Percentiles rank a stretch among this genome's conserved stretches.
Conservation (phyloP, 1,140 invertebrate genomes). For the Pseudomyrmex pallidus region DNA sequence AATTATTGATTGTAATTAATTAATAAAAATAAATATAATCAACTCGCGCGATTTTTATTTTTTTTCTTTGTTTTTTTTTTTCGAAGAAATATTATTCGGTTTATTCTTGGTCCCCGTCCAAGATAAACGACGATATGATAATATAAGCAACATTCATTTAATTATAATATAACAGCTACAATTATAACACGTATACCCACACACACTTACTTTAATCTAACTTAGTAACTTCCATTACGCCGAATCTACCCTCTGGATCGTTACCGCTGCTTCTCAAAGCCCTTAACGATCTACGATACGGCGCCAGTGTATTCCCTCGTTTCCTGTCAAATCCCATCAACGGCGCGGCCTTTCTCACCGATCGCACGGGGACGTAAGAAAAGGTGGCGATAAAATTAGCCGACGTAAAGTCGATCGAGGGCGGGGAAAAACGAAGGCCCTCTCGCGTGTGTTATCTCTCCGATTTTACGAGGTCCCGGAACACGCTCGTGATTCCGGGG, state of each 20-base stretch:
- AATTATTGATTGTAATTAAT: constrained; percentile 7
- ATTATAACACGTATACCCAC: not conserved
- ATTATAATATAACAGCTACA: no score
- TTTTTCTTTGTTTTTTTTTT: no score
- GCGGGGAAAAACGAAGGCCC: not conserved
- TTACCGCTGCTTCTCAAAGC: not conserved
- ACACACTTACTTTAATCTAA: not conserved
- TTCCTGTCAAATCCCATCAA: constrained; percentile 49
- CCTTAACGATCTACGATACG: constrained; percentile 18
- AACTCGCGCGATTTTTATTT: no score
- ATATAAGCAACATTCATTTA: no score
- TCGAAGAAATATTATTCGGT: no score
- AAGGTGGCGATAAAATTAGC: constrained; percentile 53
- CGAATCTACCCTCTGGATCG: not conserved
- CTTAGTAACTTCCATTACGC: constrained; percentile 26
- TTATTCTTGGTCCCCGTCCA: no score
- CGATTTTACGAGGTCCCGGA: constrained; percentile 60
- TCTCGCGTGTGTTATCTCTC: constrained; percentile 52
- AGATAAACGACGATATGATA: no score
- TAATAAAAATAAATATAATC: not conserved
- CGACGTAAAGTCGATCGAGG: constrained; percentile 45
- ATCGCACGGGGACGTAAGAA: constrained; percentile 10
- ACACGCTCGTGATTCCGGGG: constrained; percentile 59
- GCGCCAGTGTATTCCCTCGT: constrained; percentile 5
- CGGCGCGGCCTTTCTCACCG: constrained; percentile 11